Percentiles rank a stretch among this genome's conserved stretches.
phyloP scores from a whole-genome alignment of 2,888 invertebrate genomes.

The Aphidius colemani region DNA sequence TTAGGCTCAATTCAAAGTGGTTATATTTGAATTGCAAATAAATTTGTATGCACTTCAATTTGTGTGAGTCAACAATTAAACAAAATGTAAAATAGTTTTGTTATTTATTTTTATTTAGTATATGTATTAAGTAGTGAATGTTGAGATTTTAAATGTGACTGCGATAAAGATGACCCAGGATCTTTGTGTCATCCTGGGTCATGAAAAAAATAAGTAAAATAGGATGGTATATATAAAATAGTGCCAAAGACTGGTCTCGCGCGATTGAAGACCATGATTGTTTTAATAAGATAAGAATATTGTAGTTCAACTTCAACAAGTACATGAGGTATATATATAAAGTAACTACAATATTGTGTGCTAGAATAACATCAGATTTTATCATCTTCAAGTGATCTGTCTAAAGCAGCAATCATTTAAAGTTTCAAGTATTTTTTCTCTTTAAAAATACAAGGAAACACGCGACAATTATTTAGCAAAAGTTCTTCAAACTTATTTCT shows the following conservation, averaged over 20 bases:
- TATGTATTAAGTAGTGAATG: no score
- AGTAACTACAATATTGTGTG: not conserved
- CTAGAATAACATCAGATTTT: not conserved
- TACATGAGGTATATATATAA: not conserved
- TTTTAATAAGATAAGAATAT: conserved; percentile 17
- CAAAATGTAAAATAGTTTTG: no score
- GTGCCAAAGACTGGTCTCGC: conserved; percentile 5
- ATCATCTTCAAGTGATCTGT: not conserved
- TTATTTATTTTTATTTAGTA: no score
- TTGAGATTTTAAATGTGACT: no score
- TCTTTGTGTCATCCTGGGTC: conserved; percentile 16
- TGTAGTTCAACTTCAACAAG: not conserved
- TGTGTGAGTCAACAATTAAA: no score
- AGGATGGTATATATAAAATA: conserved; percentile 22
- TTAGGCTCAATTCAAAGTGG: no score
- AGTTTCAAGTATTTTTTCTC: no score
- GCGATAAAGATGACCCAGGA: conserved; percentile 5
- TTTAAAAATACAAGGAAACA: not conserved
- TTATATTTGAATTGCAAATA: no score
- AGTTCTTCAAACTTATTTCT: not conserved
- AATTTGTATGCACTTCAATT: no score
- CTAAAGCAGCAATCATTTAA: not conserved
- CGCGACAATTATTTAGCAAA: not conserved
- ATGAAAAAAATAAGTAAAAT: no score
- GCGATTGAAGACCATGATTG: conserved; percentile 19